Conservation (phyloP, 2,888 invertebrate genomes). For the Torymus auratus region DNA sequence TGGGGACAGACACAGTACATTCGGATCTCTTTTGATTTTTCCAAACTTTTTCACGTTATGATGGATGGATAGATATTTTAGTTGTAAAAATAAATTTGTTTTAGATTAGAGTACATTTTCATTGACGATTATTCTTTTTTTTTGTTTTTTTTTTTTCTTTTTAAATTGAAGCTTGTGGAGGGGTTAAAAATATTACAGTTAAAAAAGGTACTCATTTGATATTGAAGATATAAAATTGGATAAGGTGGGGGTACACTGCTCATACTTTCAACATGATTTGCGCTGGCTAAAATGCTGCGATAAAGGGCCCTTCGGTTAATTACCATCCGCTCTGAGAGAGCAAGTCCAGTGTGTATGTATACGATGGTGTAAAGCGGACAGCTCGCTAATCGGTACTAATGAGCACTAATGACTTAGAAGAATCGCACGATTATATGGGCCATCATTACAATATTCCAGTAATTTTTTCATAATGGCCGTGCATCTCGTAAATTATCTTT, state of each 20-base stretch:
- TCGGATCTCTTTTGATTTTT: too few relatives aligned
- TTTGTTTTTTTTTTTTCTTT: too few relatives aligned
- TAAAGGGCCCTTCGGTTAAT: slow-evolving; percentile 27
- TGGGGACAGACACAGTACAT: too few relatives aligned
- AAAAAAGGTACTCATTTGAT: background rate
- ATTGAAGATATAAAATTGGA: background rate
- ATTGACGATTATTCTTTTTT: too few relatives aligned
- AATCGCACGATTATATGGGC: slow-evolving; percentile 38
- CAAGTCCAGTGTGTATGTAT: slow-evolving; percentile 12
- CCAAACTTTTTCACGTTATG: too few relatives aligned
- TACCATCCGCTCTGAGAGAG: slow-evolving; percentile 19
- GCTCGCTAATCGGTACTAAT: slow-evolving; percentile 50
- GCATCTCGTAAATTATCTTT: background rate
- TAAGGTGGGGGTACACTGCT: background rate
- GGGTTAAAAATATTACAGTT: too few relatives aligned
- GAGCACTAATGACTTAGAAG: slow-evolving; percentile 48
- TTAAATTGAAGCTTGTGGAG: too few relatives aligned
- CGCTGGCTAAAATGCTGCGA: background rate
- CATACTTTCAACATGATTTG: slow-evolving; percentile 4
- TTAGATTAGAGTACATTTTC: too few relatives aligned
- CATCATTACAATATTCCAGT: slow-evolving; percentile 18
- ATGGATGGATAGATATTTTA: too few relatives aligned
- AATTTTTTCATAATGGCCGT: background rate
- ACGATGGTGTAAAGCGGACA: slow-evolving; percentile 25
- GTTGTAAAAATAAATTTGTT: too few relatives aligned